Base-by-base conservation (phyloP, 2,797 vertebrate species). In the Cynopterus sphinx region DNA sequence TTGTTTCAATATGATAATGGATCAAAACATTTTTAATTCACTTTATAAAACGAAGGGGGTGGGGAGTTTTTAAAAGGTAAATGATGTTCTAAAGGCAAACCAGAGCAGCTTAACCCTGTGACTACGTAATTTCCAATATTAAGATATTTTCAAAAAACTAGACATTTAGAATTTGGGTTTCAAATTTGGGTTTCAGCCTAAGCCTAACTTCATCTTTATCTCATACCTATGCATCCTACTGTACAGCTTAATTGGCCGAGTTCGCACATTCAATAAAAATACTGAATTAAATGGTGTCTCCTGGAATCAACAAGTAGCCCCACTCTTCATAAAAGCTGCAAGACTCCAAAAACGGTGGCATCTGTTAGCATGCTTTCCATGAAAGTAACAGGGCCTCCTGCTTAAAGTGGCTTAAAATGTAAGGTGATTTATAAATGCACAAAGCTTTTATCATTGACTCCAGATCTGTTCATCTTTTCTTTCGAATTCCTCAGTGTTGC, bases 21-120 rank as follows among this genome's bases (percentile, higher is more conserved):
- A 63, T 90, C 41, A 57, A 71, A 95, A 85, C 17, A 10, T 65
- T 94, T 88, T 68, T 75, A 11, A 78, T 74, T 92, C 49, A 36
- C 55, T 90, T 87, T 67, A 65, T 59, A 65, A 61, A 53, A 49
- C 2, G 53, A 5, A 77, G 21, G 59, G 4, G 61, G 36, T 31
- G 83, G 0, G 11, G 21, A 68, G 11, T 46, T 71, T 79, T 51
- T 33, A 63, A 36, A 91, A 41, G 57, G 67, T 85, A 92, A 90
- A 71, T 88, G 7, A 55, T 89, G 2, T 31, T 87, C 53, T 85
- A 85, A 88, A 68, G 49, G 0, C 24, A 94, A 89, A 15, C 28
- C 5, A 43, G 11, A 51, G 4, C 2, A 65, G 51, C 24, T 73
- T 87, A 78, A 86, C 26, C 0, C n/a, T 81, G 10, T 87, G 26